phyloP scores from a whole-genome alignment of 2,888 invertebrate species.

The Alcis repandata region DNA sequence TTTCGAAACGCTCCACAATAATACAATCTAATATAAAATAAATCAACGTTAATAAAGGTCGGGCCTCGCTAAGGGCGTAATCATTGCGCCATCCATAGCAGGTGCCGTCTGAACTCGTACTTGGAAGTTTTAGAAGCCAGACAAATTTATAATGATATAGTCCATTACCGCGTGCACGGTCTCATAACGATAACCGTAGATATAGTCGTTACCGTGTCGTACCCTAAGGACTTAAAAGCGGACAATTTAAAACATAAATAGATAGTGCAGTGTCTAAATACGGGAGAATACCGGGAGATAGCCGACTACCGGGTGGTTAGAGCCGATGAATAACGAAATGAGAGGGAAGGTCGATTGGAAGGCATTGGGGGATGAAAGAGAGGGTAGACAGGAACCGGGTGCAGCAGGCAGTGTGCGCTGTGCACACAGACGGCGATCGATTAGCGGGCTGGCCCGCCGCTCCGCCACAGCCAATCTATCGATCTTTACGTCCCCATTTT shows the following conservation, averaged over 20 bases:
- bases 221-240: slow-evolving; percentile 72
- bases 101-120: slow-evolving; percentile 58
- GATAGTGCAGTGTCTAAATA: slow-evolving; percentile 85
- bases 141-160: slow-evolving; percentile 80
- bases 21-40: slow-evolving; percentile 55
- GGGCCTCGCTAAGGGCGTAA: slow-evolving; percentile 58
- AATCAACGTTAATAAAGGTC: slow-evolving; percentile 58
- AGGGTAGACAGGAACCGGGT: slow-evolving; percentile 70
- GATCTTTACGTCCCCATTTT: slow-evolving; percentile 74
- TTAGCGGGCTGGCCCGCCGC: slow-evolving; percentile 75
- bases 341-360: slow-evolving; percentile 74
- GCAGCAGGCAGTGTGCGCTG: slow-evolving; percentile 72
- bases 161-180: slow-evolving; percentile 72
- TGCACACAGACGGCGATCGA: slow-evolving; percentile 85
- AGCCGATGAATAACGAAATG: slow-evolving; percentile 81
- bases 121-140: slow-evolving; percentile 59
- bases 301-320: slow-evolving; percentile 82
- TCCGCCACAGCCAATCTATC: slow-evolving; percentile 76
- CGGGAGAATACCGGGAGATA: slow-evolving; percentile 79
- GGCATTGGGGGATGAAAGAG: slow-evolving; percentile 67
- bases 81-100: slow-evolving; percentile 66
- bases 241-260: slow-evolving; percentile 84
- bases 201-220: slow-evolving; percentile 71
- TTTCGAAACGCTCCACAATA: slow-evolving; percentile 59
- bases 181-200: slow-evolving; percentile 77